Base-by-base conservation (phyloP, 2,888 invertebrate genomes). In the Ditula angustiorana region DNA sequence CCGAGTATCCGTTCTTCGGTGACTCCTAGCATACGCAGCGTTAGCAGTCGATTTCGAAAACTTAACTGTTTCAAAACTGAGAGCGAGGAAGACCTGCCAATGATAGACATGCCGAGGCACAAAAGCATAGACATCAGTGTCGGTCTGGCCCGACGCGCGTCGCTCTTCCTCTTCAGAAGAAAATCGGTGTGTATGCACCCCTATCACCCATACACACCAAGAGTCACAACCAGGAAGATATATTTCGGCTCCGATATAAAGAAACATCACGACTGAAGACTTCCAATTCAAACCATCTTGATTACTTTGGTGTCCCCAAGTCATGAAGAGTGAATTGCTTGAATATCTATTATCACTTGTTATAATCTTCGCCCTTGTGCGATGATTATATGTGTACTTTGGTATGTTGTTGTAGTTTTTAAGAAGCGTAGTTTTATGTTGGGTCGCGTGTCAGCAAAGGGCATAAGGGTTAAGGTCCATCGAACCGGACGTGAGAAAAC, bases 131-230 rank as follows among this genome's bases (percentile, higher is more conserved):
- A 92, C 62, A 92, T 92, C 7, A 82, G 86, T 0, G 88, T 90
- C 4, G 90, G 90, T 1, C 69, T 91, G 5, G 88, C 90, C n/a
- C 75, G 92, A 21, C 79, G 86, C 61, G 79, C 90, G 58, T 92
- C 92, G 0, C 78, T 88, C 30, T 91, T 92, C 59, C 73, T 92
- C 21, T 92, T 92, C 61, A 90, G 90, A 2, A 88, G 78, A 66
- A 81, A 83, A 67, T 85, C 90, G 1, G 87, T 89, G 30, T 88
- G 88, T 65, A 79, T 86, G 30, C 92, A 92, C 70, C 92, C 92
- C 0, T 92, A 90, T 68, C 92, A 92, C 65, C 92, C 92, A 1
- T 92, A 80, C 66, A 90, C 90, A 13, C 92, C 92, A 7, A 81
- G 81, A 58, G 90, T 90, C 72, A 87, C 86, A 0, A 84, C 90